These are phyloP conservation scores for Platanista minor DNA, from an alignment of 2,113 vertebrate genomes.

Conservation along the genomic window DNA sequence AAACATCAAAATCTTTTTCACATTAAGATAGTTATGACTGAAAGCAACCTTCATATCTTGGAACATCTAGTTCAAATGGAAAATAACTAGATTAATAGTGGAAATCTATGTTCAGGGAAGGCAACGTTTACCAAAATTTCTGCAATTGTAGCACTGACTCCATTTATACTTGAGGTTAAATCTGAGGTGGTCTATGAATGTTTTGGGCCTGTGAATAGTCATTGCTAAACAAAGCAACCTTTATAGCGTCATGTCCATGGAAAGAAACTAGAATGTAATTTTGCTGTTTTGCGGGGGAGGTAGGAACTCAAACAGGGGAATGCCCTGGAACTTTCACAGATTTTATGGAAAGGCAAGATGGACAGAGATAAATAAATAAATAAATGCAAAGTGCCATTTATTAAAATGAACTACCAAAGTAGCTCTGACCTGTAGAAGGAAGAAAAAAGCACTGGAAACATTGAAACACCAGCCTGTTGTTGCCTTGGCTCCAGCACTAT, in stretches of 20 bases:
- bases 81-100: neutral
- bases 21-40: neutral
- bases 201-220: neutral
- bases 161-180: neutral
- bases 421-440: neutral
- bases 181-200: neutral
- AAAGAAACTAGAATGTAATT: neutral
- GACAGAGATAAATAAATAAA: neutral
- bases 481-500: neutral
- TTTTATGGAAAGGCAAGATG: neutral
- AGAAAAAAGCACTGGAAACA: too few species aligned
- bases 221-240: neutral
- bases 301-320: neutral
- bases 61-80: neutral
- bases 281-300: neutral
- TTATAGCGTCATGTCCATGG: neutral
- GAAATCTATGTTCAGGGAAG: neutral
- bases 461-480: too few species aligned
- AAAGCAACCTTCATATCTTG: neutral
- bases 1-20: neutral
- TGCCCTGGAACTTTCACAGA: neutral
- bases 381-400: neutral
- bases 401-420: neutral
- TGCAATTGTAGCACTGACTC: neutral
- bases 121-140: neutral